phyloP scores from a whole-genome alignment of 2,888 invertebrate genomes.

The Limnephilus lunatus region DNA sequence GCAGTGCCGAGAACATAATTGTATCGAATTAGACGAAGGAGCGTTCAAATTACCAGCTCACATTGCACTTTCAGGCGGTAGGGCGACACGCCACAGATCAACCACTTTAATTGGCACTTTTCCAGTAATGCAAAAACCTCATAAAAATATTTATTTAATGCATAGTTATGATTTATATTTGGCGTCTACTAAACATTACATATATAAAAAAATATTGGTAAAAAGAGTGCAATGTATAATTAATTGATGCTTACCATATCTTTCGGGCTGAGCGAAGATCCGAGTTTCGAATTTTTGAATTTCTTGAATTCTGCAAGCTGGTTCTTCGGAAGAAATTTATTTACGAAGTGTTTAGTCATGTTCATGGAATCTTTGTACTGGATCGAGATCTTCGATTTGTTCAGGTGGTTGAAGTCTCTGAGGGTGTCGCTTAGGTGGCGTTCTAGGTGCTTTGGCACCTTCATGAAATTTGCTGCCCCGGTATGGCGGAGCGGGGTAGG shows the following conservation, averaged over 20 bases:
- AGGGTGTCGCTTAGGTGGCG: conserved; percentile 27
- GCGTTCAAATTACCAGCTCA: background rate
- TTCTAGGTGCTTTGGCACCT: background rate
- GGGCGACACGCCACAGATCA: background rate
- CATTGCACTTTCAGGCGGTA: background rate
- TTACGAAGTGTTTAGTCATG: conserved; percentile 26
- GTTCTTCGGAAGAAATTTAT: conserved; percentile 34
- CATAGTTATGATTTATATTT: background rate
- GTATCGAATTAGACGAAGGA: background rate
- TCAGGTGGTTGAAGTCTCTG: conserved; percentile 8
- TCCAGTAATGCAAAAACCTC: background rate
- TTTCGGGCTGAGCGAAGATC: background rate
- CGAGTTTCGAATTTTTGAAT: background rate
- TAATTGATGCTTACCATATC: background rate
- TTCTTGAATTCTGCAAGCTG: conserved; percentile 18
- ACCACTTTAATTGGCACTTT: background rate
- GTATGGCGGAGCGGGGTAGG: background rate
- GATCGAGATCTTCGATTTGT: conserved; percentile 19
- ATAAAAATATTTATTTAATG: background rate
- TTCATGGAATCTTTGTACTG: conserved; percentile 26
- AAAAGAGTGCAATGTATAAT: background rate
- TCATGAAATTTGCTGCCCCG: background rate
- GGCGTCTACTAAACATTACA: background rate
- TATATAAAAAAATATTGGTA: too few relatives aligned
- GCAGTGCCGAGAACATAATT: background rate